Conservation (phyloP, 2,797 vertebrate species). For the Rhinogobio ventralis region DNA sequence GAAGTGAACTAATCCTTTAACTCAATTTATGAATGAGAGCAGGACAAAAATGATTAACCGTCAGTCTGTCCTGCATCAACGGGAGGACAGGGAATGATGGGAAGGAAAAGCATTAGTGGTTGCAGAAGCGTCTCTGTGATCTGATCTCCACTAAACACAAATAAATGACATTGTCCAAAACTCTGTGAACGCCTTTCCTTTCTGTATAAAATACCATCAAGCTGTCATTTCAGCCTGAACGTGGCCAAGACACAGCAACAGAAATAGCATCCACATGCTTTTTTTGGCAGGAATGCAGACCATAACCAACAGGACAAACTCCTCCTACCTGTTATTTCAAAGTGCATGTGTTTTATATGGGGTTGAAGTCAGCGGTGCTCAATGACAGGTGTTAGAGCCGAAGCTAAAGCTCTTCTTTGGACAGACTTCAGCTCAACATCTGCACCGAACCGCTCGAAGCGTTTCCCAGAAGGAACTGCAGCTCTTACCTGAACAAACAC, state of each 20-base stretch:
- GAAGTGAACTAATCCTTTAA: too few relatives aligned
- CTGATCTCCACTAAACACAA: too few relatives aligned
- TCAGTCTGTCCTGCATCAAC: neutral
- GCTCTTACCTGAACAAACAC: constrained; percentile 19
- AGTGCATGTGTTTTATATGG: neutral
- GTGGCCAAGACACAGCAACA: constrained; percentile 33
- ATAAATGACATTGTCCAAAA: neutral
- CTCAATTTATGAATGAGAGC: neutral
- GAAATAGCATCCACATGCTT: constrained; percentile 60
- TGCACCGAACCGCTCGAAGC: neutral
- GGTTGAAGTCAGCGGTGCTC: neutral
- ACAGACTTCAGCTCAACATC: constrained; percentile 2
- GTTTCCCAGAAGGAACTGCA: neutral
- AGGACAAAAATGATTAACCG: neutral
- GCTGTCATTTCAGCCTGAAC: constrained; percentile 63
- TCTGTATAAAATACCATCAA: constrained; percentile 57
- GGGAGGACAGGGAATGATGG: neutral
- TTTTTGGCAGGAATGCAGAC: constrained; percentile 65
- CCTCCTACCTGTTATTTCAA: neutral
- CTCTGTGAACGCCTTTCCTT: neutral
- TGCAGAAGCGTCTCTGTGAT: neutral
- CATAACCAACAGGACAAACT: constrained; percentile 46
- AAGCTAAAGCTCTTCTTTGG: neutral
- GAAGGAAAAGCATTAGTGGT: neutral
- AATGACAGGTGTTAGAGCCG: neutral